Conservation (phyloP, 1,140 invertebrate species). For the Littorina saxatilis region DNA sequence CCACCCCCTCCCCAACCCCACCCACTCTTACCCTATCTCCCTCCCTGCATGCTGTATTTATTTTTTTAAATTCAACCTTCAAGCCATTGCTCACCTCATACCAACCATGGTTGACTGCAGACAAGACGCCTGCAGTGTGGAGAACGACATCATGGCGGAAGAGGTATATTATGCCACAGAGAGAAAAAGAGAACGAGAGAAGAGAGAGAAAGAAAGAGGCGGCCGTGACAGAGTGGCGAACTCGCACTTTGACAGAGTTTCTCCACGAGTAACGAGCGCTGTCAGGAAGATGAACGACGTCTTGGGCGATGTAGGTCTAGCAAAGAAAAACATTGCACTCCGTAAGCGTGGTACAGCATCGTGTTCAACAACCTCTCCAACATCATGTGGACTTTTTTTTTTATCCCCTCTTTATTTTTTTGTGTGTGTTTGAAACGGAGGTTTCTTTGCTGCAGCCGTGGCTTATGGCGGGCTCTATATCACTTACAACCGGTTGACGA, state of each 20-base stretch:
- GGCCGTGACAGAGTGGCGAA: neutral
- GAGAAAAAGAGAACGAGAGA: neutral
- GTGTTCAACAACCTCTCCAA: conserved; percentile 30
- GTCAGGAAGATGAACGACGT: conserved; percentile 35
- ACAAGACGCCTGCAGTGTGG: no score
- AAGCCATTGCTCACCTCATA: no score
- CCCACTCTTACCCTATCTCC: no score
- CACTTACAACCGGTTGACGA: neutral
- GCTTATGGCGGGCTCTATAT: no score
- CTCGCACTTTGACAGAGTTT: neutral
- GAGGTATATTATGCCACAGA: neutral
- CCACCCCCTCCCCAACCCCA: no score
- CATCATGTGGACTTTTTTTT: neutral
- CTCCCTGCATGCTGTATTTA: no score
- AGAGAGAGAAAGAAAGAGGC: neutral
- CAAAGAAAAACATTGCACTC: conserved; percentile 30
- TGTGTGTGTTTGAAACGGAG: no score
- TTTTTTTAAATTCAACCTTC: no score
- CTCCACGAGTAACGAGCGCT: conserved; percentile 36
- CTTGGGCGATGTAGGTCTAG: conserved; percentile 22
- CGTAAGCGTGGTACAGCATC: conserved; percentile 30
- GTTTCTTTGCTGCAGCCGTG: neutral
- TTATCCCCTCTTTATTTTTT: no score
- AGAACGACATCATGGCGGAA: no score
- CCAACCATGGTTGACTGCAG: no score